A percentile compares a stretch with the other conserved stretches of the same genome.
phyloP scores from a whole-genome alignment of 2,797 vertebrate species.

The Rachycentron canadum region DNA sequence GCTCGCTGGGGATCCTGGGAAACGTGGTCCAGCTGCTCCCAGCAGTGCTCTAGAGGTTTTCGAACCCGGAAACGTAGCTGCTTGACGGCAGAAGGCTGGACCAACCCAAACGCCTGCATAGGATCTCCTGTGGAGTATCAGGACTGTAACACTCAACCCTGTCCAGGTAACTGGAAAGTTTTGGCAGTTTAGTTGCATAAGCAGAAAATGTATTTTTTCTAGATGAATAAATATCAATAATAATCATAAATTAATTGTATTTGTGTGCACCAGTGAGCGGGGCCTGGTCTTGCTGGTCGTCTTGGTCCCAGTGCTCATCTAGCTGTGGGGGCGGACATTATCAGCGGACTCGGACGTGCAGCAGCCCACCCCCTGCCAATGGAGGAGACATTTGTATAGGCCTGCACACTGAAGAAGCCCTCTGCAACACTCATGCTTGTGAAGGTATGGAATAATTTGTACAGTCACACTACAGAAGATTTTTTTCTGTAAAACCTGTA shows the following conservation, averaged over 20 bases:
- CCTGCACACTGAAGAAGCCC: slow-evolving; percentile 95
- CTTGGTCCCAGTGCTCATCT: slow-evolving; percentile 94
- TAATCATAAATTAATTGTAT: too few species aligned
- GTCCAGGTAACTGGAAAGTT: slow-evolving; percentile 84
- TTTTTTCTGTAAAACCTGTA: too few species aligned
- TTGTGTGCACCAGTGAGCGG: slow-evolving; percentile 88
- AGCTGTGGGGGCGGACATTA: slow-evolving; percentile 94
- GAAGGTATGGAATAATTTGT: slow-evolving; percentile 81
- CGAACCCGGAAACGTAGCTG: slow-evolving; percentile 91
- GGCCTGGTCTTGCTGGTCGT: slow-evolving; percentile 95
- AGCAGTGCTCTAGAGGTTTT: slow-evolving; percentile 92
- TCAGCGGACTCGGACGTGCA: slow-evolving; percentile 93
- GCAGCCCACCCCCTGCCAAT: slow-evolving; percentile 88
- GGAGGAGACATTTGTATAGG: slow-evolving; percentile 96
- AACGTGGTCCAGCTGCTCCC: slow-evolving; percentile 93
- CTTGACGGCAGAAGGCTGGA: slow-evolving; percentile 88
- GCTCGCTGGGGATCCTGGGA: slow-evolving; percentile 93
- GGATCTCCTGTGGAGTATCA: slow-evolving; percentile 94
- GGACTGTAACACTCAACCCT: slow-evolving; percentile 92
- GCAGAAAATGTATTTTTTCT: background rate
- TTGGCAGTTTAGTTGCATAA: background rate
- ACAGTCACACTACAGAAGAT: background rate
- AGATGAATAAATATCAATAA: background rate
- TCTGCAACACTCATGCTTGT: slow-evolving; percentile 93
- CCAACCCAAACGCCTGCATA: slow-evolving; percentile 87